Conservation (phyloP, 2,797 vertebrate species). For the Sorex maritimensis region DNA sequence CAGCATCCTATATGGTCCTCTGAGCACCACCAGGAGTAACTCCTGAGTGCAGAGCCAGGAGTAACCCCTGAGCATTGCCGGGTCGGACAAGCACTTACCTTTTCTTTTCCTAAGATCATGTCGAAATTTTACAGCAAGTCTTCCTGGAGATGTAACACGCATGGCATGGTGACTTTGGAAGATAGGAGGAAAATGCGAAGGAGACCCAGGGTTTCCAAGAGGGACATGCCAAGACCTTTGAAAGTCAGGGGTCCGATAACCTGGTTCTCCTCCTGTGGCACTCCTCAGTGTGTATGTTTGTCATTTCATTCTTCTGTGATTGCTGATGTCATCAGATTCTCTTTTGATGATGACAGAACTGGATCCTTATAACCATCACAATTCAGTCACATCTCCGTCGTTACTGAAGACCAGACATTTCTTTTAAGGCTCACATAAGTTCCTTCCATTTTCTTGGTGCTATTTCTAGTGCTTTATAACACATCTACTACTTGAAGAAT, state of each 20-base stretch:
- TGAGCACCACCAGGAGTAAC: no score
- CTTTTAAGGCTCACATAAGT: background rate
- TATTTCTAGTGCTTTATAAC: conserved; percentile 19
- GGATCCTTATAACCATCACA: background rate
- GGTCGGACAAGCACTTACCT: conserved; percentile 55
- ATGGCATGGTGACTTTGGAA: background rate
- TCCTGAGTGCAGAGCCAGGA: no score
- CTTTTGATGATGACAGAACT: conserved; percentile 68
- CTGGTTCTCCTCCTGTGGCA: background rate
- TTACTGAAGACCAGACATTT: background rate
- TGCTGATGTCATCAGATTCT: conserved; percentile 75
- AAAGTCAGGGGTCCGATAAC: conserved; percentile 3
- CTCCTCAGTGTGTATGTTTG: background rate
- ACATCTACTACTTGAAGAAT: background rate
- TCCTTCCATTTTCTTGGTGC: background rate
- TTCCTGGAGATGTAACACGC: conserved; percentile 2
- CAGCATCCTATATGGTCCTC: no score
- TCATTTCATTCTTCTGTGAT: conserved; percentile 48
- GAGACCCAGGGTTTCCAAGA: background rate
- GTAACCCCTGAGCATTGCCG: no score
- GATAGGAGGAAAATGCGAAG: background rate
- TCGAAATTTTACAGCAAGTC: conserved; percentile 18
- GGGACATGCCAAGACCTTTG: conserved; percentile 45
- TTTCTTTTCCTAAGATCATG: conserved; percentile 26
- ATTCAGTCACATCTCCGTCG: conserved; percentile 33